Evolutionary conservation across 2,113 vertebrate species (phyloP).

Genomic region (Climacteris rufus): DNA sequence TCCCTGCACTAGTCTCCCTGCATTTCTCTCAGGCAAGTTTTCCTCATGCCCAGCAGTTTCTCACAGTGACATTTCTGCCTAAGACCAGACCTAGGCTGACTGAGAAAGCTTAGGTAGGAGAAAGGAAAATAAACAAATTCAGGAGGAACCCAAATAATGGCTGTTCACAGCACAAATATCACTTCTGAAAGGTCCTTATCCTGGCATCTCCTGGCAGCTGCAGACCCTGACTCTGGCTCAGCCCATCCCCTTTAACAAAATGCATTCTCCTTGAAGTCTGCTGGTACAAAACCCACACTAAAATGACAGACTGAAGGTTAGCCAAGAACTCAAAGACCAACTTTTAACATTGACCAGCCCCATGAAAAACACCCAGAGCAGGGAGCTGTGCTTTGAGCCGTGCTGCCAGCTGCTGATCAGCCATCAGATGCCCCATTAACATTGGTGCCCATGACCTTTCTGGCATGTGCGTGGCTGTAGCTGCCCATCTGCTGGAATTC

Average conservation of each 20-base stretch:
- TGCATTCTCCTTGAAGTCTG: not conserved
- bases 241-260: not conserved
- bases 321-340: not conserved
- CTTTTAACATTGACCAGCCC: not conserved
- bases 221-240: not conserved
- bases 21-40: not conserved
- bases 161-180: not conserved
- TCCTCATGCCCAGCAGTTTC: not conserved
- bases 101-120: not conserved
- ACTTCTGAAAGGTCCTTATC: not conserved
- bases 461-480: not conserved
- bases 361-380: not conserved
- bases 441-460: not conserved
- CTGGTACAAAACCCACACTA: not conserved
- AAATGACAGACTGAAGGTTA: not conserved
- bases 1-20: not conserved
- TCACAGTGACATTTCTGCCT: not conserved
- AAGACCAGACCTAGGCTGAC: not conserved
- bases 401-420: not conserved
- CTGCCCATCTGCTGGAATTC: slow-evolving; percentile 45
- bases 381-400: not conserved
- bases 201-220: not conserved
- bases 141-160: not conserved
- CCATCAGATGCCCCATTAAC: not conserved
- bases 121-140: not conserved